These are phyloP conservation scores for Neocloeon triangulifer DNA, from an alignment of 1,140 invertebrate genomes.

Conservation along the genomic window DNA sequence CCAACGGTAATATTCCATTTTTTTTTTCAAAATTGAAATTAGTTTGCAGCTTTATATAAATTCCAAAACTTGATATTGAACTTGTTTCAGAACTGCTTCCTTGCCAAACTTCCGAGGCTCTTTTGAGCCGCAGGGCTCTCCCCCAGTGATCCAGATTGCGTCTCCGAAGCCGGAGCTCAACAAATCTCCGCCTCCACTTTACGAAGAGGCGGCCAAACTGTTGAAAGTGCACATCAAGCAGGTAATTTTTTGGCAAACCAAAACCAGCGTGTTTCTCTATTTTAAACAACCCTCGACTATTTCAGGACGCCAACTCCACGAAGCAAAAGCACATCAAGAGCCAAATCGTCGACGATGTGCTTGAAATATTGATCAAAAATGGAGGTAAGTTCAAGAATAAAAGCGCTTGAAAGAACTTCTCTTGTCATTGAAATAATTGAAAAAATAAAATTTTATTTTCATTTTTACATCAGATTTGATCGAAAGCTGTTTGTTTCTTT, in stretches of 20 bases:
- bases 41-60: too few species aligned
- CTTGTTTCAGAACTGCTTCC: conserved; percentile 22
- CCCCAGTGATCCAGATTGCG: not conserved
- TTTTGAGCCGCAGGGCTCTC: conserved; percentile 11
- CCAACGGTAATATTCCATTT: not conserved
- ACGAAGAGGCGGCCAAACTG: conserved; percentile 45
- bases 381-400: conserved; percentile 30
- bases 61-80: too few species aligned
- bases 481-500: conserved; percentile 10
- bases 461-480: conserved; percentile 1
- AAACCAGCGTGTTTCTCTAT: not conserved
- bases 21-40: not conserved
- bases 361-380: conserved; percentile 87
- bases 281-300: not conserved
- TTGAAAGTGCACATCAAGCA: conserved; percentile 22
- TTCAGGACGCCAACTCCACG: too few species aligned
- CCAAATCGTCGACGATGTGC: conserved; percentile 79
- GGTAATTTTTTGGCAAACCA: conserved; percentile 6
- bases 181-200: conserved; percentile 26
- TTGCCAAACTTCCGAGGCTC: conserved; percentile 26
- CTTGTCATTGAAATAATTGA: not conserved
- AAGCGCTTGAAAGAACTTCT: too few species aligned
- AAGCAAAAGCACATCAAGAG: conserved; percentile 35
- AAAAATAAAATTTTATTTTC: not conserved
- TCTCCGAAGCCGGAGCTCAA: not conserved